Base-by-base conservation (phyloP, 2,113 vertebrate species). In the Silurus glanis region DNA sequence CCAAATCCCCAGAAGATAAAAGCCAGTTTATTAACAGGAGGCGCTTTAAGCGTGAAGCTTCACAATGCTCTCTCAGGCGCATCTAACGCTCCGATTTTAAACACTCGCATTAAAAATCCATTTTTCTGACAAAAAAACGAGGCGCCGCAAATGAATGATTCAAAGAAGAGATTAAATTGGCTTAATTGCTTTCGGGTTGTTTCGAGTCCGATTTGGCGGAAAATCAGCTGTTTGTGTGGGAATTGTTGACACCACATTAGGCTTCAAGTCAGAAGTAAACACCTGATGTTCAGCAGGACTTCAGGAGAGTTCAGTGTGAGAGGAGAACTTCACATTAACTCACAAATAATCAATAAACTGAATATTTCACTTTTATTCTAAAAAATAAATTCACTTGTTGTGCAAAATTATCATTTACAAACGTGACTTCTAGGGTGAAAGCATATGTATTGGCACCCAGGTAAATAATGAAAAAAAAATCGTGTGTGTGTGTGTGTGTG, bases 271-370 rank as follows among this genome's bases (percentile, higher is more conserved):
- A 71, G 13, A 37, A 53, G 67, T 76, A 23, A 82, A 56, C 49
- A 53, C 58, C 79, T 82, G 80, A 80, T 88, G 90, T 91, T 81
- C 89, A 90, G 28, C 74, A 21, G 23, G 61, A 37, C 55, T 17
- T 17, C 59, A 58, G 88, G 87, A 88, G 83, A 90, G 85, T 66
- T n/a, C 23, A 53, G 45, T 10, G 37, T 37, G 37, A 37, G 37
- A 37, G 37, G 37, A 37, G 37, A 37, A 37, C 37, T 37, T 37
- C 37, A 37, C 37, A 37, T 2, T 2, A 37, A 37, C 37, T 37
- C 37, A 37, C 37, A 2, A 37, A 37, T 37, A 37, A 37, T 37
- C 37, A 37, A 37, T 2, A 37, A 37, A 37, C 37, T 37, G 2
- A 37, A 37, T 2, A 37, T 37, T 37, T 37, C 37, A 45, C 23